Base-by-base conservation (phyloP, 2,113 vertebrate species). In the Steatornis caripensis region DNA sequence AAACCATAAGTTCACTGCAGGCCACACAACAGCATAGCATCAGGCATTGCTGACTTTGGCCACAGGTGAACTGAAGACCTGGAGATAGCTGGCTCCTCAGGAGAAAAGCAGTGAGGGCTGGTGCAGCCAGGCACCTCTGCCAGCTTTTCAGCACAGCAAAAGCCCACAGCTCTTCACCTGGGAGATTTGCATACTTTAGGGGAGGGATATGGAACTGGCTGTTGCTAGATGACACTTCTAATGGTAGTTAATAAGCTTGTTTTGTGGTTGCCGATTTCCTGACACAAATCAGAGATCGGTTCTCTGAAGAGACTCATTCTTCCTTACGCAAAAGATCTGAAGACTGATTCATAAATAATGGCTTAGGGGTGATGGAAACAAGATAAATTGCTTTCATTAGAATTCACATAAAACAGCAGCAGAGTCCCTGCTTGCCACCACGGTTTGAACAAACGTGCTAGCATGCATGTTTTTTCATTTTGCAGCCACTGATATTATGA, bases 341-440 rank as follows among this genome's bases (percentile, higher is more conserved):
- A 91, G 87, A 54, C 80, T 83, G 69, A 93, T 89, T 90, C 85
- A 90, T 88, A 95, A 96, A 95, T 91, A 95, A 89, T 76, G 70
- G 84, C 69, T 89, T 41, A 6, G 27, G 46, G 75, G 65, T 71
- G 83, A 87, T 0, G 2, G 94, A 87, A 95, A 84, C 0, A 1
- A 92, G 84, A 93, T 85, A 74, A 96, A 95, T 87, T 69, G 45
- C 84, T 94, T 95, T 95, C 87, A 95, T 97, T 93, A 96, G 81
- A 96, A 95, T 87, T 93, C 66, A 1, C 70, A 89, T 93, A 95
- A 95, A 94, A 41, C 39, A 92, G 80, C 94, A 93, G 79, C 94
- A 78, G 60, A 90, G 81, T 62, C 71, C 90, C 92, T 60, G 57
- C 75, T 90, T 94, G 81, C 89, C 69, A 69, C 61, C 68, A 49